Base-by-base conservation (phyloP, 2,797 vertebrate genomes). In the Enteromius treurensis region DNA sequence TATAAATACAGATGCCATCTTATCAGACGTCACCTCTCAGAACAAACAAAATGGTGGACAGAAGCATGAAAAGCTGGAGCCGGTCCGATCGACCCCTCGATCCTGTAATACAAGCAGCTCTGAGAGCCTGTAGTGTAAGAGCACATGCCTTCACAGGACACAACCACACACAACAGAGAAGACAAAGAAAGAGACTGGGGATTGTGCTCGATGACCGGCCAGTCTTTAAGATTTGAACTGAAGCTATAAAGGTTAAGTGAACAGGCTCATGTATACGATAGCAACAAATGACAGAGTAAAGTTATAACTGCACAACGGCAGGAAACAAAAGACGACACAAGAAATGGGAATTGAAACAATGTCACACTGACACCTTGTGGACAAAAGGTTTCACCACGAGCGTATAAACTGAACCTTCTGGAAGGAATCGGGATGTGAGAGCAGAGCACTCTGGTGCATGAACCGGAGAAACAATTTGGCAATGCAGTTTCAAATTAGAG, bases 301-400 rank as follows among this genome's bases (percentile, higher is more conserved):
- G 23, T 79, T 75, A 65, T 23, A 80, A 71, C 29, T 40, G 62
- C 26, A 80, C 77, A 13, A 53, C 47, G 17, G 26, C 6, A 73
- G 13, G 13, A 90, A 80, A 88, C 74, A 82, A 80, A 77, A 81
- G 45, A 86, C 75, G 80, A 88, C 77, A 74, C 23, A 80, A 80
- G 89, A 90, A 90, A 92, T 85, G 91, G 86, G 88, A 90, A 88
- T 85, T 55, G 60, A 84, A 55, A 85, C 85, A 85, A 84, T 53
- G 70, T 84, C 83, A 91, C 91, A 90, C 86, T 90, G 94, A 93
- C 94, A 92, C 88, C 94, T 92, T 85, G 86, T 92, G 93, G 92
- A 89, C 85, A 47, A 84, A 67, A 77, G 19, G 69, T 79, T 62
- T 68, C 37, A 42, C n/a, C 11, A 85, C 73, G 74, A 53, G 83